Evolutionary conservation across 2,888 invertebrate species (phyloP), one percentile per base, ranked within the genome.

Genomic region (Theristus sp.): DNA sequence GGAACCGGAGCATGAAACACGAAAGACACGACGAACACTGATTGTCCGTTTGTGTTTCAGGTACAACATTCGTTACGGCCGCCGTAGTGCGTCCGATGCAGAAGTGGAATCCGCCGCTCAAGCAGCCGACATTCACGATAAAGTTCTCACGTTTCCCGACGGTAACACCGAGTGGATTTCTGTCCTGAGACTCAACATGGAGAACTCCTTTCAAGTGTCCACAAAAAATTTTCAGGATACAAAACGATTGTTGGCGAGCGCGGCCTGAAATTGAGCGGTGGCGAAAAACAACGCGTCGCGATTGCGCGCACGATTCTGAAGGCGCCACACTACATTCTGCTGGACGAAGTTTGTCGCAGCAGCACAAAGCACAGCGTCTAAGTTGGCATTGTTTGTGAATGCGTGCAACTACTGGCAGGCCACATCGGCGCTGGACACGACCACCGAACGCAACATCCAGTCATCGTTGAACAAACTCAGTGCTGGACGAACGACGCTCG

Each of bases 241-340:
- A 38, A 24, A 1, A 57, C 57, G 3, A 26, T 57, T 24, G 57
- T 57, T n/a, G 57, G 57, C 38, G 57, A 96, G 76, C 80, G 96
- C 71, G 96, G 96, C 3, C 77, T 96, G 62, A 84, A 91, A 64
- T 78, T 96, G 63, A 93, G 93, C 73, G 96, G 96, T 1, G 96
- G 96, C 1, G 96, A 96, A 74, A 98, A 96, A 71, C 96, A 98
- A 75, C 81, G 94, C 66, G 89, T 96, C 61, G 96, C 94, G 0
- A 96, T 96, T 65, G 96, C 96, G 0, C 2, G 57, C 6, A 38
- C 38, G 10, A 24, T 57, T 1, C 38, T 57, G 22, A 57, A 57
- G 38, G n/a, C 79, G 1, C 94, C 94, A 0, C 81, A 83, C 47
- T 84, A 94, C 63, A 87, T 96, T 17, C 78, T 96, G 2, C 77